A percentile compares a stretch with the other conserved stretches of the same genome.
phyloP scores from a whole-genome alignment of 2,888 invertebrate genomes.

The Taenaris catops region DNA sequence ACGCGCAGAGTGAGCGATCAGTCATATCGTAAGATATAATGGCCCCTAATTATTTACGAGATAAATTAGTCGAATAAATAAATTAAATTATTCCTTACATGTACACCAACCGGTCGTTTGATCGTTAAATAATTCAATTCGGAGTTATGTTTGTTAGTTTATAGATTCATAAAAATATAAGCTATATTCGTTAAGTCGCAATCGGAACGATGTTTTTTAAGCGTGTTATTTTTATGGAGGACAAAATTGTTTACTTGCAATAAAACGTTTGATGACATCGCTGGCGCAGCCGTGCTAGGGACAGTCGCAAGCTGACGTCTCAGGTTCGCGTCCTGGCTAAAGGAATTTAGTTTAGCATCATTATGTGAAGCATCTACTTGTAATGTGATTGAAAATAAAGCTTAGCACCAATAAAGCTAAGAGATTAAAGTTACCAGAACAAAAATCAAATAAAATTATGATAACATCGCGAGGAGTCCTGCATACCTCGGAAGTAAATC shows the following conservation, averaged over 20 bases:
- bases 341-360: no score
- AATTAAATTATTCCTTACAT: constrained; percentile 45
- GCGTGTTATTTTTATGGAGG: constrained; percentile 4
- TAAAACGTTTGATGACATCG: no score
- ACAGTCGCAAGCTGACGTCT: no score
- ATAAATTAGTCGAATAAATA: constrained; percentile 50
- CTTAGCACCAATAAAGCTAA: no score
- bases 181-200: constrained; percentile 11
- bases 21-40: constrained; percentile 33
- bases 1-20: no score
- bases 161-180: constrained; percentile 16
- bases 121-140: constrained; percentile 64
- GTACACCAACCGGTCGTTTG: constrained; percentile 30
- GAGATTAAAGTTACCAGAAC: no score
- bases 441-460: constrained; percentile 1
- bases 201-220: constrained; percentile 7
- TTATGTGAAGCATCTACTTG: no score
- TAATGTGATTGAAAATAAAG: no score
- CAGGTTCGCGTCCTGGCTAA: no score
- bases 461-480: no score
- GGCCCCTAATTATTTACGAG: constrained; percentile 34
- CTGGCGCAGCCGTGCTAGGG: no score
- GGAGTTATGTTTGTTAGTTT: constrained; percentile 30
- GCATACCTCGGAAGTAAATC: neutral
- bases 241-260: constrained; percentile 6